These are phyloP conservation scores for Montipora efflorescens DNA, from an alignment of 64 coral and sea anemone genomes.

Conservation along the genomic window DNA sequence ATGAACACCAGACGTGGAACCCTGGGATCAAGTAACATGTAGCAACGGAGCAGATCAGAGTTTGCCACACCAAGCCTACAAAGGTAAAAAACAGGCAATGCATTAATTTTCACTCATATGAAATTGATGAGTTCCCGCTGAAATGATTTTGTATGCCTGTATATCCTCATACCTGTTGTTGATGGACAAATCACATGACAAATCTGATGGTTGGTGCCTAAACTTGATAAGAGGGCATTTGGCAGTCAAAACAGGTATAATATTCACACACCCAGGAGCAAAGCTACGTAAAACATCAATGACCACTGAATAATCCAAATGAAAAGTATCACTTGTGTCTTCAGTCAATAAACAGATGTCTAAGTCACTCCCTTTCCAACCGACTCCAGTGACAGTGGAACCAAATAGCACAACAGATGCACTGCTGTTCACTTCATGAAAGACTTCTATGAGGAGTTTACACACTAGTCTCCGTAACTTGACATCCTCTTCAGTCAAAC, in stretches of 20 bases:
- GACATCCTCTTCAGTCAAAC: conserved; percentile 76
- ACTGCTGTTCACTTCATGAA: conserved; percentile 68
- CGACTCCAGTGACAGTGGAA: conserved; percentile 85
- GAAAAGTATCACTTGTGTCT: background rate
- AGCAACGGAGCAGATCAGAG: conserved; percentile 71
- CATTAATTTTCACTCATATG: too few relatives aligned
- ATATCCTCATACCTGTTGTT: conserved; percentile 81
- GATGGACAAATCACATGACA: conserved; percentile 89
- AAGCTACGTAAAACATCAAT: conserved; percentile 78
- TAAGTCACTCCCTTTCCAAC: conserved; percentile 86
- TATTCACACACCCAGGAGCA: conserved; percentile 83
- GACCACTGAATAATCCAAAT: conserved; percentile 63
- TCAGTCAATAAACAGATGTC: conserved; percentile 73
- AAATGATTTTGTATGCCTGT: too few relatives aligned
- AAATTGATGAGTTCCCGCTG: too few relatives aligned
- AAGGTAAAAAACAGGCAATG: background rate
- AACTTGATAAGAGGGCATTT: conserved; percentile 96
- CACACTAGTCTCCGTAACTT: conserved; percentile 79
- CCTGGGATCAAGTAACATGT: conserved; percentile 78
- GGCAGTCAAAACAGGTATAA: conserved; percentile 79
- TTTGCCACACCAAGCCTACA: conserved; percentile 84
- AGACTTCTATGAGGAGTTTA: conserved; percentile 83
- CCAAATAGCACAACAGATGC: conserved; percentile 81
- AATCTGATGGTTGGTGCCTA: conserved; percentile 74
- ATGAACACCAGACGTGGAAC: conserved; percentile 73